These are phyloP conservation scores for Drosophila auraria DNA, from an alignment of 1,140 invertebrate species.

Conservation along the genomic window DNA sequence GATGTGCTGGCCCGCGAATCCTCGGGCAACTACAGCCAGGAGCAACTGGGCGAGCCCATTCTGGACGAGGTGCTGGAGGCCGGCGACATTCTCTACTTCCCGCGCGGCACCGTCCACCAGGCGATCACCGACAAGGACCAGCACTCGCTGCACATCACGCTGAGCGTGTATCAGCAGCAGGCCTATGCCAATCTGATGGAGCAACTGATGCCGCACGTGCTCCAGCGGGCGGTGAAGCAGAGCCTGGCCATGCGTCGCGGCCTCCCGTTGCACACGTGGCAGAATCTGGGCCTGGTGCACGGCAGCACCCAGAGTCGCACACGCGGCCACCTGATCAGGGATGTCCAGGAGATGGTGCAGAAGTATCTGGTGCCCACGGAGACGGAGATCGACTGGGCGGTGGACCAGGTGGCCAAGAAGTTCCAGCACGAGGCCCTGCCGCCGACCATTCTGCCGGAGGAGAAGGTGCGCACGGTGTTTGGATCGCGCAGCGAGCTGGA, in stretches of 20 bases:
- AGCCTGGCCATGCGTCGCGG: constrained; percentile 92
- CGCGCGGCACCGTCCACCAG: constrained; percentile 97
- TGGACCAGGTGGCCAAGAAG: constrained; percentile 93
- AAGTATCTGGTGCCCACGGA: constrained; percentile 77
- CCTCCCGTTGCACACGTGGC: constrained; percentile 92
- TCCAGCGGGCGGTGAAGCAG: constrained; percentile 90
- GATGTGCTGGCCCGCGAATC: constrained; percentile 93
- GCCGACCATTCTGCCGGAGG: constrained; percentile 89
- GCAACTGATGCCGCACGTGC: constrained; percentile 91
- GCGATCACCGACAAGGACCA: constrained; percentile 90
- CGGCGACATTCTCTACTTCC: constrained; percentile 97
- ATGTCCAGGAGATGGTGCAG: constrained; percentile 86
- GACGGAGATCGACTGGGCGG: constrained; percentile 92
- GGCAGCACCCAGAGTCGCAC: constrained; percentile 85
- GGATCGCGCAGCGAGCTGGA: constrained; percentile 90
- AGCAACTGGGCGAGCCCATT: constrained; percentile 92
- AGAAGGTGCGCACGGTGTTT: constrained; percentile 89
- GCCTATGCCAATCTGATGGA: constrained; percentile 95
- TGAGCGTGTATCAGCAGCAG: constrained; percentile 96
- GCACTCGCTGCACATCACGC: constrained; percentile 96
- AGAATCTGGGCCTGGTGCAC: constrained; percentile 90
- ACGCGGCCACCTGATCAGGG: constrained; percentile 86
- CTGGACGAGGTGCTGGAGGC: constrained; percentile 91
- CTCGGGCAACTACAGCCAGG: constrained; percentile 92
- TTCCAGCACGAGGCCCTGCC: constrained; percentile 95